Percentiles rank a stretch among this genome's conserved stretches.
These are phyloP conservation scores for Steatocranus sp. DNA, from an alignment of 2,797 vertebrate species.

Conservation along the genomic window DNA sequence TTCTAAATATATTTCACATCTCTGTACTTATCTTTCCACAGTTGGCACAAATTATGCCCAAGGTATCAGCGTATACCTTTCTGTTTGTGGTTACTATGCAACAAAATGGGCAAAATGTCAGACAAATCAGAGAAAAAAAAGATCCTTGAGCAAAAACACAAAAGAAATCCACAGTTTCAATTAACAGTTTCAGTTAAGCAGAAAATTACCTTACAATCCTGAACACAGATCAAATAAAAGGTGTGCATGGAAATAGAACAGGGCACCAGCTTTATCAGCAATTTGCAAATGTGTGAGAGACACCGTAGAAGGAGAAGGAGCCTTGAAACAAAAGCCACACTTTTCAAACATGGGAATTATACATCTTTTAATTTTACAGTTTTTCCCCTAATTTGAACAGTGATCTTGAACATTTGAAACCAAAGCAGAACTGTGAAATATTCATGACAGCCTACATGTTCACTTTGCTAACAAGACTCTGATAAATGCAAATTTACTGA, in stretches of 20 bases:
- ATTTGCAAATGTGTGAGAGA: not conserved
- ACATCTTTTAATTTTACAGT: not conserved
- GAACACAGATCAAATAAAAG: slow-evolving; percentile 11
- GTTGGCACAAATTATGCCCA: not conserved
- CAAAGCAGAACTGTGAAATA: not conserved
- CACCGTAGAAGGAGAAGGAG: not conserved
- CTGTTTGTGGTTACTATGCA: not conserved
- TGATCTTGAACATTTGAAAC: not conserved
- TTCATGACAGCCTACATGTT: not conserved
- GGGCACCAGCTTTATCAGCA: slow-evolving; percentile 24
- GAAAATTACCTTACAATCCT: slow-evolving; percentile 36
- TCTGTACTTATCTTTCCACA: not conserved
- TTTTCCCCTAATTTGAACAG: not conserved
- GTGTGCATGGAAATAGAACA: slow-evolving; percentile 14
- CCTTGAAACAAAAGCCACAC: not conserved
- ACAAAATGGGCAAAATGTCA: not conserved
- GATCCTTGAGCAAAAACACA: not conserved
- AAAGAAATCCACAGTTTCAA: slow-evolving; percentile 25
- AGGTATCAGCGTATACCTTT: not conserved
- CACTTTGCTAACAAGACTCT: not conserved
- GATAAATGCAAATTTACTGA: not conserved
- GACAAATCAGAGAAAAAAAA: not conserved
- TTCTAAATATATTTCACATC: not conserved
- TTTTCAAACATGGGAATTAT: not conserved
- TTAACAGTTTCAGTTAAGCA: slow-evolving; percentile 53